A percentile compares a stretch with the other conserved stretches of the same genome.
These are phyloP conservation scores for Gymnodraco acuticeps DNA, from an alignment of 2,797 vertebrate species.

Conservation along the genomic window DNA sequence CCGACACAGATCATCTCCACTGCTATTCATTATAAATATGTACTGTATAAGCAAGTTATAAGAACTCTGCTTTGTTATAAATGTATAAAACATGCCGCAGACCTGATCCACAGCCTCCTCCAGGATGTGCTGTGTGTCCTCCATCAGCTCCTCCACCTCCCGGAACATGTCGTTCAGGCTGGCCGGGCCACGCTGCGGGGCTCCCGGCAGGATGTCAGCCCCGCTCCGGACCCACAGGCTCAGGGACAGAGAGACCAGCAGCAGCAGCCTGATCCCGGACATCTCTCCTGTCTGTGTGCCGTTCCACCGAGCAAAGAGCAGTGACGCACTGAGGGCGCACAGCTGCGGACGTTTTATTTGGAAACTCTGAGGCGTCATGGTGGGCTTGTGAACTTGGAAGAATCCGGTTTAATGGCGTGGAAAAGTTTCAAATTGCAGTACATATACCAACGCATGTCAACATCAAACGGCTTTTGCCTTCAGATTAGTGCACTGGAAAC, in stretches of 20 bases:
- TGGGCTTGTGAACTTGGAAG: constrained; percentile 8
- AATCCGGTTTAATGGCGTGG: constrained; percentile 40
- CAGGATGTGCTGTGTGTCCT: constrained; percentile 93
- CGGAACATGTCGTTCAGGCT: constrained; percentile 93
- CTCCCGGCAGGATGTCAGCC: constrained; percentile 30
- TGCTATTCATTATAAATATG: not conserved
- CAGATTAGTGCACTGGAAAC: not conserved
- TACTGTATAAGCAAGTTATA: too few species aligned
- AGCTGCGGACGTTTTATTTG: constrained; percentile 76
- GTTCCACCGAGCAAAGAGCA: not conserved
- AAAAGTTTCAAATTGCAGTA: constrained; percentile 27
- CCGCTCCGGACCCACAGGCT: constrained; percentile 48
- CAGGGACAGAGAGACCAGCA: constrained; percentile 60
- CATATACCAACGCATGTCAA: constrained; percentile 3
- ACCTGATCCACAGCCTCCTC: constrained; percentile 94
- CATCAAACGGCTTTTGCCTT: not conserved
- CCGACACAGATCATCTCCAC: not conserved
- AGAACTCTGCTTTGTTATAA: not conserved
- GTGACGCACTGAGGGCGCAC: constrained; percentile 64
- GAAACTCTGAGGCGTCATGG: constrained; percentile 71
- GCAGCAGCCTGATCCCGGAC: constrained; percentile 52
- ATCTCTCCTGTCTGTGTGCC: constrained; percentile 41
- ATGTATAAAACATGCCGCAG: constrained; percentile 59
- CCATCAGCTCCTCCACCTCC: constrained; percentile 94
- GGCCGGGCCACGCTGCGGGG: constrained; percentile 77